phyloP scores from a whole-genome alignment of 2,113 vertebrate species.

The Poeciliopsis prolifica region DNA sequence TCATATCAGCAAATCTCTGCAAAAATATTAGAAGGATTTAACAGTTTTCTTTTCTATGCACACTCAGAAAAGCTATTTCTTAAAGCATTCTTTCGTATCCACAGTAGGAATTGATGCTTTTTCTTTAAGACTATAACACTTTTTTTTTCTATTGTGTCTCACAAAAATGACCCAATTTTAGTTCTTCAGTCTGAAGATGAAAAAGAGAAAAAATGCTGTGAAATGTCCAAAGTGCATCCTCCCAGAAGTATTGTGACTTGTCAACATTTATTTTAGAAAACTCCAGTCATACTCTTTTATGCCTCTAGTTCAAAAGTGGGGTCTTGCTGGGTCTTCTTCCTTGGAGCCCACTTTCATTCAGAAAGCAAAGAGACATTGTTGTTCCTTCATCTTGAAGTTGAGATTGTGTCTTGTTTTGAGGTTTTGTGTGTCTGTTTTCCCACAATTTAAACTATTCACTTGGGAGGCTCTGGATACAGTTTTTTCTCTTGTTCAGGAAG shows the following conservation, averaged over 20 bases:
- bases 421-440: constrained; percentile 5
- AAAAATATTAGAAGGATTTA: neutral
- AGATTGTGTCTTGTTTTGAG: constrained; percentile 3
- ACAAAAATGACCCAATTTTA: neutral
- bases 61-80: neutral
- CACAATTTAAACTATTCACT: neutral
- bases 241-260: constrained; percentile 7
- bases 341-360: constrained; percentile 1
- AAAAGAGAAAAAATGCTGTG: neutral
- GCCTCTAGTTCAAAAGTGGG: neutral
- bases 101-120: neutral
- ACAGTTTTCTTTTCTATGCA: neutral
- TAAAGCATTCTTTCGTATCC: neutral
- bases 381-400: constrained; percentile 1
- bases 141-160: neutral
- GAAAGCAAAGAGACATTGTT: neutral
- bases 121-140: neutral
- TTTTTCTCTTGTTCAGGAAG: neutral
- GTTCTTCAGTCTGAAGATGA: neutral
- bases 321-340: constrained; percentile 12
- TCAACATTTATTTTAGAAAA: constrained; percentile 22
- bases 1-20: neutral
- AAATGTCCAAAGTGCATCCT: constrained; percentile 8
- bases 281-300: constrained; percentile 9
- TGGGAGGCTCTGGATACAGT: too few relatives aligned